Conservation (phyloP, 2,888 invertebrate species). For the Dasypogon diadema region DNA sequence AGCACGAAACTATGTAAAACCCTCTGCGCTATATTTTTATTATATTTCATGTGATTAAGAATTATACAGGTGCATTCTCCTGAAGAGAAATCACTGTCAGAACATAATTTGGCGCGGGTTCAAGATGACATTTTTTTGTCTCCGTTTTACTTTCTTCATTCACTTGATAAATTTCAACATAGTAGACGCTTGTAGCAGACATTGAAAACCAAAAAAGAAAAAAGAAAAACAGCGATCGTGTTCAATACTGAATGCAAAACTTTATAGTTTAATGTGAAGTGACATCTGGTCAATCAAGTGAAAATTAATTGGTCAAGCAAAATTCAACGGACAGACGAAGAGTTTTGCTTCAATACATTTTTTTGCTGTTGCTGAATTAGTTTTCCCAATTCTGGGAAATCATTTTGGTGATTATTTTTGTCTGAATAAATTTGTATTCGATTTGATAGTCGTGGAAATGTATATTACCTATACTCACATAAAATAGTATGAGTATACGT, state of each 20-base stretch:
- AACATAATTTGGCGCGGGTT: slow-evolving; percentile 1
- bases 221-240: slow-evolving; percentile 7
- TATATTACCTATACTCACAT: too few species aligned
- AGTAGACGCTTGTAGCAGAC: slow-evolving; percentile 28
- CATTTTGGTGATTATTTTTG: too few species aligned
- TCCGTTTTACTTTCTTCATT: slow-evolving; percentile 21
- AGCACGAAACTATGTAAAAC: too few species aligned
- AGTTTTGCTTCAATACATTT: slow-evolving; percentile 9
- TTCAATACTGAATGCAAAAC: slow-evolving; percentile 35
- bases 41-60: background rate
- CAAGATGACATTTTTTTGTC: slow-evolving; percentile 10
- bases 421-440: too few species aligned
- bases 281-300: slow-evolving; percentile 44
- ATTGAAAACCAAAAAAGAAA: slow-evolving; percentile 5
- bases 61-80: slow-evolving; percentile 36
- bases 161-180: slow-evolving; percentile 22
- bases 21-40: background rate
- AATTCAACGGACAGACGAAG: slow-evolving; percentile 33
- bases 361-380: slow-evolving; percentile 10
- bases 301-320: slow-evolving; percentile 42
- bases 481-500: too few species aligned
- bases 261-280: slow-evolving; percentile 18
- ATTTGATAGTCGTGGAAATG: too few species aligned
- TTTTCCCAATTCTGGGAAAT: slow-evolving; percentile 31
- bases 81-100: slow-evolving; percentile 11